Evolutionary conservation across 64 coral and sea anemone genomes (phyloP).

Genomic region (Actinia equina): DNA sequence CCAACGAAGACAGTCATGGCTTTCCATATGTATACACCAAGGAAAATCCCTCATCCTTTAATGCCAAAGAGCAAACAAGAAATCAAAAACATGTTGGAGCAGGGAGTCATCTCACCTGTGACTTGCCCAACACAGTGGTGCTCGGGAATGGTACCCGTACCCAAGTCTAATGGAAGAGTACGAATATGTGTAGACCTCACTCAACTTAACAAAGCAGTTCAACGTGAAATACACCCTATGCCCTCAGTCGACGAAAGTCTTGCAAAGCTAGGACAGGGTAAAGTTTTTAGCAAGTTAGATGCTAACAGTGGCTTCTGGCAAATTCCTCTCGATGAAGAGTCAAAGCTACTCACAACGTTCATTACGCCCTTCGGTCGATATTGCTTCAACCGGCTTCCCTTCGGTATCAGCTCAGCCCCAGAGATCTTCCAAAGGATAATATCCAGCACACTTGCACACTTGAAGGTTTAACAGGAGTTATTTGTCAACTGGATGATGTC

Average conservation of each 20-base stretch:
- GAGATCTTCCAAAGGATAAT: slow-evolving; percentile 38
- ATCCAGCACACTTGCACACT: background rate
- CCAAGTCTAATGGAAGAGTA: slow-evolving; percentile 22
- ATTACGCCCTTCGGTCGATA: slow-evolving; percentile 21
- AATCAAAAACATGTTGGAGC: slow-evolving; percentile 19
- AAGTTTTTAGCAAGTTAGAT: slow-evolving; percentile 24
- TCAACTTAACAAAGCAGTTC: slow-evolving; percentile 24
- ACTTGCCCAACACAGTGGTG: slow-evolving; percentile 36
- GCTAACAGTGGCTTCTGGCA: slow-evolving; percentile 32
- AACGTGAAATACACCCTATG: slow-evolving; percentile 35
- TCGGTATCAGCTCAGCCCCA: slow-evolving; percentile 21
- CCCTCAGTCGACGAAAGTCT: slow-evolving; percentile 24
- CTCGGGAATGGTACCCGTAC: slow-evolving; percentile 22
- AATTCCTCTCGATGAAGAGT: slow-evolving; percentile 20
- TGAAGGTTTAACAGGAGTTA: background rate
- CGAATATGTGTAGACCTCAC: slow-evolving; percentile 36
- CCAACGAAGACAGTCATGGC: slow-evolving; percentile 35
- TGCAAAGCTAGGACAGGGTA: slow-evolving; percentile 16
- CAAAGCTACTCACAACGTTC: slow-evolving; percentile 21
- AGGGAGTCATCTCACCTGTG: slow-evolving; percentile 33
- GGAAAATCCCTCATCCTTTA: slow-evolving; percentile 48
- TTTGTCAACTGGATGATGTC: slow-evolving; percentile 34
- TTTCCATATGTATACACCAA: slow-evolving; percentile 51
- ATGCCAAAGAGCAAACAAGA: slow-evolving; percentile 36
- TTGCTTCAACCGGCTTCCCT: slow-evolving; percentile 29